Evolutionary conservation across 2,888 invertebrate species (phyloP).

Genomic region (Chymomyza fuscimana): DNA sequence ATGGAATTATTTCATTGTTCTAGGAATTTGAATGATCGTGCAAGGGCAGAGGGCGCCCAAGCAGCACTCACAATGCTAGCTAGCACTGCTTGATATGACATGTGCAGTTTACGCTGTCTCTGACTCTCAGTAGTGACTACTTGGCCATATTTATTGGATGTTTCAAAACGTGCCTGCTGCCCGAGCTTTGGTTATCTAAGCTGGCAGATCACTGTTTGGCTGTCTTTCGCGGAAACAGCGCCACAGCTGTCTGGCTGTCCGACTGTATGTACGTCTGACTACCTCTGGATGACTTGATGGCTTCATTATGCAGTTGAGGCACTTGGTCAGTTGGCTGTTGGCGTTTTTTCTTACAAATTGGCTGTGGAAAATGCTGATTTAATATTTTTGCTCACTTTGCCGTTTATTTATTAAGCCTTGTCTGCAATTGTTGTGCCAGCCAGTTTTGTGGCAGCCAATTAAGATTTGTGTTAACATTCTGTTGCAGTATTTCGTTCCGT

Average conservation of each 20-base stretch:
- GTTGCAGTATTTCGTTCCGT: slow-evolving; percentile 7
- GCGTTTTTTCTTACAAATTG: slow-evolving; percentile 69
- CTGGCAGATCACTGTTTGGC: background rate
- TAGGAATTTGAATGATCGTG: slow-evolving; percentile 70
- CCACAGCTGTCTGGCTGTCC: slow-evolving; percentile 12
- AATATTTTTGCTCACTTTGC: slow-evolving; percentile 54
- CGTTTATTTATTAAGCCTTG: slow-evolving; percentile 24
- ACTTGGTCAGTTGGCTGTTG: slow-evolving; percentile 37
- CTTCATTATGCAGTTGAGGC: slow-evolving; percentile 67
- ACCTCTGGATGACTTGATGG: slow-evolving; percentile 53
- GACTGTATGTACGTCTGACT: background rate
- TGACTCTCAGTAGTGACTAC: background rate
- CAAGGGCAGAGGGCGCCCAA: slow-evolving; percentile 9
- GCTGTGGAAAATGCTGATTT: slow-evolving; percentile 68
- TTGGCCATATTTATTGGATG: slow-evolving; percentile 64
- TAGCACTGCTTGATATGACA: slow-evolving; percentile 62
- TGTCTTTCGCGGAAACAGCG: slow-evolving; percentile 17
- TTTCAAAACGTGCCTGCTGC: slow-evolving; percentile 38
- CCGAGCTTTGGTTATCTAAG: slow-evolving; percentile 17
- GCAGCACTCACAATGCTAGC: too few relatives aligned
- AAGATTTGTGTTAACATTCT: slow-evolving; percentile 52
- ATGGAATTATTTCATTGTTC: slow-evolving; percentile 76
- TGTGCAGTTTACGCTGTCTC: background rate
- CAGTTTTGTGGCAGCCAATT: slow-evolving; percentile 51
- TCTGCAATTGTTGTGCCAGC: background rate